Evolutionary conservation across 2,797 vertebrate species (phyloP).

Genomic region (Microctenopoma lineatum): DNA sequence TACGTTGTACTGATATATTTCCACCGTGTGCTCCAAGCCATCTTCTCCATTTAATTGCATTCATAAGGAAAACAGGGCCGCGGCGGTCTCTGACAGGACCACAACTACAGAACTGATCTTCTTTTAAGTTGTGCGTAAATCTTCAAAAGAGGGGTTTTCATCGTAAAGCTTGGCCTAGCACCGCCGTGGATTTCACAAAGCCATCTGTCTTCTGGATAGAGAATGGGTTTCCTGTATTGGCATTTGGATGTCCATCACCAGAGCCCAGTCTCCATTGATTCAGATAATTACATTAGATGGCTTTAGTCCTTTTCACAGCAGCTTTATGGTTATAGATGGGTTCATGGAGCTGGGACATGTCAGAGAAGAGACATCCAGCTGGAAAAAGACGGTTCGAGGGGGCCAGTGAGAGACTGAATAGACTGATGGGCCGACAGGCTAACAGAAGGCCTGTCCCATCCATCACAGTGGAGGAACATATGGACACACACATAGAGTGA

Average conservation of each 20-base stretch:
- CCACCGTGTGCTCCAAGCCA: slow-evolving; percentile 64
- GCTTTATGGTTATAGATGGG: slow-evolving; percentile 41
- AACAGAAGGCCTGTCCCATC: slow-evolving; percentile 34
- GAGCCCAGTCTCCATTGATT: slow-evolving; percentile 49
- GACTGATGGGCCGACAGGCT: slow-evolving; percentile 37
- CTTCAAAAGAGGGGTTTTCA: slow-evolving; percentile 32
- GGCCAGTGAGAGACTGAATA: slow-evolving; percentile 35
- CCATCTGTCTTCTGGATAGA: slow-evolving; percentile 58
- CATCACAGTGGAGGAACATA: slow-evolving; percentile 28
- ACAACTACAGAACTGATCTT: slow-evolving; percentile 48
- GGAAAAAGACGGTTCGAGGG: slow-evolving; percentile 27
- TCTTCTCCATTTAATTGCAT: slow-evolving; percentile 62
- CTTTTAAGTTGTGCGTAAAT: slow-evolving; percentile 59
- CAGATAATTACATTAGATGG: slow-evolving; percentile 58
- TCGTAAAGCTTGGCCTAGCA: slow-evolving; percentile 30
- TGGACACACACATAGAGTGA: background rate
- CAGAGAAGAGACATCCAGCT: slow-evolving; percentile 45
- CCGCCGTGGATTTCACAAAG: slow-evolving; percentile 54
- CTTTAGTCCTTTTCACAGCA: slow-evolving; percentile 55
- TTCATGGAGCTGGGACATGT: slow-evolving; percentile 28
- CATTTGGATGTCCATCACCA: slow-evolving; percentile 51
- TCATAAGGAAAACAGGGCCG: slow-evolving; percentile 54
- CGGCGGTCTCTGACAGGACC: slow-evolving; percentile 54
- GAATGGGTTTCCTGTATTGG: slow-evolving; percentile 38
- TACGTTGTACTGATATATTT: slow-evolving; percentile 65